Evolutionary conservation across 1,140 invertebrate species (phyloP).

Genomic region (Cydia strobilella): DNA sequence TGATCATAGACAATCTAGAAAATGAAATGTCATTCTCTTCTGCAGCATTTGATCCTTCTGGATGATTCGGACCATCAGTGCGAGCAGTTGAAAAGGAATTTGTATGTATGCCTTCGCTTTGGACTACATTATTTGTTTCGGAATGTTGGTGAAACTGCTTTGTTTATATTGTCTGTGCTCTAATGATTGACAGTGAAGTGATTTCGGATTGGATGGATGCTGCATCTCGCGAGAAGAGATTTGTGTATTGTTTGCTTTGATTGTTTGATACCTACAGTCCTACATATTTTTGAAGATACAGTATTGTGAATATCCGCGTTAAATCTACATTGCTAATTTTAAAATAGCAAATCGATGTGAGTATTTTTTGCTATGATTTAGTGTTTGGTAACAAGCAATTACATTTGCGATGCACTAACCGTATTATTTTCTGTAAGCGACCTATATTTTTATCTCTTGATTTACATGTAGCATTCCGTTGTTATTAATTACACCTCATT

Average conservation of each 20-base stretch:
- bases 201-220: conserved; percentile 27
- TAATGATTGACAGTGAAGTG: conserved; percentile 13
- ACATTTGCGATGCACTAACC: neutral
- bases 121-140: neutral
- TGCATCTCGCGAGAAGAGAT: neutral
- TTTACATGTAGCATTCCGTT: neutral
- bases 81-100: no score
- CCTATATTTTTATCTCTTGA: conserved; percentile 12
- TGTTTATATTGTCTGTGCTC: neutral
- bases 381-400: neutral
- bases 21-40: neutral
- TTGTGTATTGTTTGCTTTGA: conserved; percentile 4
- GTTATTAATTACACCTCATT: neutral
- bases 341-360: conserved; percentile 17
- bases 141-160: neutral
- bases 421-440: conserved; percentile 19
- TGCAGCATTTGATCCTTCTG: no score
- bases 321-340: neutral
- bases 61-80: neutral
- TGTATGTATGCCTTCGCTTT: neutral
- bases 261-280: no score
- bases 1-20: neutral
- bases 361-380: neutral
- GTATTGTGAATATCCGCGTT: neutral
- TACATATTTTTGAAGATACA: neutral